Evolutionary conservation across 2,888 invertebrate genomes (phyloP).

Genomic region (Disparrhopalites patrizii): DNA sequence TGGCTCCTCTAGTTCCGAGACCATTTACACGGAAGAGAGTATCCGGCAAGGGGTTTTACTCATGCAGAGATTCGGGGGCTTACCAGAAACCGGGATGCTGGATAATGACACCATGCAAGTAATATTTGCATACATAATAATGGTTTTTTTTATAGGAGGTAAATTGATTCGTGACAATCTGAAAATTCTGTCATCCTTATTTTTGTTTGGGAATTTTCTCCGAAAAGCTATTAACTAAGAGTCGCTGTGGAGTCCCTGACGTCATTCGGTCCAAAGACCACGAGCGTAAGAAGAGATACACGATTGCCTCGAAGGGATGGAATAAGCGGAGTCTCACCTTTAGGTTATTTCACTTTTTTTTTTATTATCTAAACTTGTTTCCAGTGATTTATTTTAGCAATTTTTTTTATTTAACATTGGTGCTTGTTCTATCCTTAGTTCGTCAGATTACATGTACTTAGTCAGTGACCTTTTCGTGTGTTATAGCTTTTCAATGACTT

Average conservation of each 20-base stretch:
- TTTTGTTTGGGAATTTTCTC: background rate
- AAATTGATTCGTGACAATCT: background rate
- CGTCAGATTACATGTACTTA: no score
- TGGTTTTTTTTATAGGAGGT: no score
- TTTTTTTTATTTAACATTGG: no score
- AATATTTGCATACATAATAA: conserved; percentile 22
- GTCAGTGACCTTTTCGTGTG: no score
- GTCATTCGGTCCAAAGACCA: conserved; percentile 51
- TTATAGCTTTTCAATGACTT: no score
- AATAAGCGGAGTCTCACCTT: conserved; percentile 64
- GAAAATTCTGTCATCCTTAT: background rate
- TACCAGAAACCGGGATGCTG: conserved; percentile 64
- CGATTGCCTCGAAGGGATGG: conserved; percentile 64
- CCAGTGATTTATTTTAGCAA: no score
- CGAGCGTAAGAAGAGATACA: conserved; percentile 58
- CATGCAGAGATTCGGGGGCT: conserved; percentile 68
- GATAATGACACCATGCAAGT: conserved; percentile 64
- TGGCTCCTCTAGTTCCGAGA: conserved; percentile 53
- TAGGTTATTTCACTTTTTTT: conserved; percentile 55
- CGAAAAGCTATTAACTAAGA: conserved; percentile 61
- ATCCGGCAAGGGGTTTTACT: conserved; percentile 62
- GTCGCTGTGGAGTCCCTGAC: conserved; percentile 70
- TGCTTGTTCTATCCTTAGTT: no score
- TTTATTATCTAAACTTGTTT: no score
- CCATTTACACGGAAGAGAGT: conserved; percentile 62